Evolutionary conservation across 92 coral and sea anemone genomes (phyloP).

Genomic region (Heteractis magnifica): DNA sequence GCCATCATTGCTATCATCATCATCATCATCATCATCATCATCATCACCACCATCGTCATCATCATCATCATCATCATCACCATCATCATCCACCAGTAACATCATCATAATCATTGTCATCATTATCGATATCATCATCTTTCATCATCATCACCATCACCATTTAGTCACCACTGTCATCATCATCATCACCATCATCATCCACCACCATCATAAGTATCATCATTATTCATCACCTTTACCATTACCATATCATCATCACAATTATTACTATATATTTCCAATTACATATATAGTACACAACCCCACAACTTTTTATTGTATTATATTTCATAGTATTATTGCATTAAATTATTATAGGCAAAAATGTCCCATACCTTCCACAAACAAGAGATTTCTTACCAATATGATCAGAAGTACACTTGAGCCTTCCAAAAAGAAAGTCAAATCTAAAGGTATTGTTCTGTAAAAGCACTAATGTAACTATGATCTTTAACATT

Average conservation of each 20-base stretch:
- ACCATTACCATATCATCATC: not conserved
- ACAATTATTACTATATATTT: no score
- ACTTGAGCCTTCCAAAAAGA: slow-evolving; percentile 64
- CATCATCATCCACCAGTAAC: no score
- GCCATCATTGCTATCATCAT: no score
- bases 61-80: no score
- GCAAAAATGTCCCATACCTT: slow-evolving; percentile 84
- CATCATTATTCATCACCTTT: not conserved
- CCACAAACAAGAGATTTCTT: slow-evolving; percentile 85
- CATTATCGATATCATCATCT: not conserved
- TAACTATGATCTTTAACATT: no score
- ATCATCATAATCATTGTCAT: not conserved
- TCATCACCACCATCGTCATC: no score
- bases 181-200: not conserved
- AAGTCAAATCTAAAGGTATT: slow-evolving; percentile 16
- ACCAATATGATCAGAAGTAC: slow-evolving; percentile 72
- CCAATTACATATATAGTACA: no score
- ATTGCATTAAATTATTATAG: slow-evolving; percentile 28
- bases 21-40: no score
- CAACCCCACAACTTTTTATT: no score
- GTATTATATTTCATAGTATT: not conserved
- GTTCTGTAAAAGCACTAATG: no score
- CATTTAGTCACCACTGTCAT: not conserved
- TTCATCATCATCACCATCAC: not conserved
- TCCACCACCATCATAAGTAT: not conserved